Evolutionary conservation across 2,888 invertebrate species (phyloP), one percentile per base, ranked within the genome.

Genomic region (Gryllus longicercus): DNA sequence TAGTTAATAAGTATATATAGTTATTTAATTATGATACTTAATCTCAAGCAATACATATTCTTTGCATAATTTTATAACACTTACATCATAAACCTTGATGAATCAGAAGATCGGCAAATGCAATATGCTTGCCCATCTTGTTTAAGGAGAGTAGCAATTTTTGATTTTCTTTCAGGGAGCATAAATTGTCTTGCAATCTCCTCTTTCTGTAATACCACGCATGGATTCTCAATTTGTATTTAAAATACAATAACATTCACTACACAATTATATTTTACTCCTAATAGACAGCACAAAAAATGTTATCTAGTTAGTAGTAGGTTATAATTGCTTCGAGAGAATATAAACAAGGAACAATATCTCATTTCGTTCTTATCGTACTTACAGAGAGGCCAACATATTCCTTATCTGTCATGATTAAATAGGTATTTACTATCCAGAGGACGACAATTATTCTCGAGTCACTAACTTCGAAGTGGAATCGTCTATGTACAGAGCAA

Each of bases 41-140:
- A n/a, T n/a, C n/a, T n/a, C 21, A 74, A 74, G 74, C 74, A 74
- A 74, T 74, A 74, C 11, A 5, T 74, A 10, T 74, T 5, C 10
- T 10, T 8, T n/a, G 10, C 74, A 11, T 10, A 10, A 74, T 5
- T 10, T 75, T 23, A 11, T 25, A 14, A 79, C 81, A 88, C 92
- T 90, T 88, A 95, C 95, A 98, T 98, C 98, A 98, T 98, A 87
- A 98, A 98, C 78, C 97, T 90, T 2, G 95, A 95, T 83, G 96
- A 96, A 86, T 98, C 98, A 0, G 96, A 95, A 11, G 96, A 95
- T 76, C 97, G 91, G 86, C 98, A 98, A 84, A 98, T 94, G 86
- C 98, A 99, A 86, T 98, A 99, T 0, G 95, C 95, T 88, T 96
- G 95, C 11, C 95, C 95, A 86, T 95, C 96, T 87, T 96, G 95